These are phyloP conservation scores for Zele albiditarsus DNA, from an alignment of 2,888 invertebrate species.

Conservation along the genomic window DNA sequence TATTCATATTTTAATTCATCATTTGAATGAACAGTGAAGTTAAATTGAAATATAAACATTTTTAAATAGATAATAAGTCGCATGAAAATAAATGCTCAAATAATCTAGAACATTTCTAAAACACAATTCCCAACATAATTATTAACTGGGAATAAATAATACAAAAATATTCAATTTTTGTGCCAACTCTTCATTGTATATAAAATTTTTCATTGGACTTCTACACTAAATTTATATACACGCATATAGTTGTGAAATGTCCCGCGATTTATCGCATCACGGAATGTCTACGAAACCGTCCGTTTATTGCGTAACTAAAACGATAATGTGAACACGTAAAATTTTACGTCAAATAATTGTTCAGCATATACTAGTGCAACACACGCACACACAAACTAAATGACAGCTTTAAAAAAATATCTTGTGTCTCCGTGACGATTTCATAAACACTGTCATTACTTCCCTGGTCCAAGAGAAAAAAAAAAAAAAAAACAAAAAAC, in stretches of 20 bases:
- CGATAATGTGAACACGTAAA: conserved; percentile 29
- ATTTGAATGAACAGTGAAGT: neutral
- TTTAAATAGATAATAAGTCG: neutral
- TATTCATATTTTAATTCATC: neutral
- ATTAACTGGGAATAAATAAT: neutral
- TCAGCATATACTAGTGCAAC: neutral
- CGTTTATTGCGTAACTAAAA: conserved; percentile 31
- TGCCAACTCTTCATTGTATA: neutral
- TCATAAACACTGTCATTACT: neutral
- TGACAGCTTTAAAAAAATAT: conserved; percentile 1
- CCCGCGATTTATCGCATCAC: conserved; percentile 21
- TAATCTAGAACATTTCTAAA: neutral
- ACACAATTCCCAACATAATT: neutral
- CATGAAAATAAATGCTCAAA: conserved; percentile 11
- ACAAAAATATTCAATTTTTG: neutral
- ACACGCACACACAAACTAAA: neutral
- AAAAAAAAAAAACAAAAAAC: neutral
- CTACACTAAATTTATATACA: neutral
- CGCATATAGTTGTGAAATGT: conserved; percentile 9
- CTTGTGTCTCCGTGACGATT: too few species aligned
- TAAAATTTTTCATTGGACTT: neutral
- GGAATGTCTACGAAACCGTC: conserved; percentile 37
- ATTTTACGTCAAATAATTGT: neutral
- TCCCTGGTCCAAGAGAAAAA: neutral
- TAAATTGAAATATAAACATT: neutral